Evolutionary conservation across 2,113 vertebrate species (phyloP).

Genomic region (Otocyon megalotis): DNA sequence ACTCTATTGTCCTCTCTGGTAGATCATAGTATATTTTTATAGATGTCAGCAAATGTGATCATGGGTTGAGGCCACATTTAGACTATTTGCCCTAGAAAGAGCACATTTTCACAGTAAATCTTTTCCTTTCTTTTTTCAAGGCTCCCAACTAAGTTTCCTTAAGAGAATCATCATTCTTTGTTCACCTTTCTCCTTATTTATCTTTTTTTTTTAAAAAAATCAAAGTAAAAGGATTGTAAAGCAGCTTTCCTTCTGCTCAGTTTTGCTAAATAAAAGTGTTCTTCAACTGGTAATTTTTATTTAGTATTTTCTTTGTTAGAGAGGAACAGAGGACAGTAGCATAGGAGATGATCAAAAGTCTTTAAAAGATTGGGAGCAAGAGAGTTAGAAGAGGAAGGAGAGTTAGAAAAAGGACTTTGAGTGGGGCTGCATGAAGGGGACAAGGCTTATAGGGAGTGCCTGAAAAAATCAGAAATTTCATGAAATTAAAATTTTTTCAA

Average conservation of each 20-base stretch:
- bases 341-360: not conserved
- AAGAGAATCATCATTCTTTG: constrained; percentile 59
- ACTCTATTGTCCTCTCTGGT: not conserved
- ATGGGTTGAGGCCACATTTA: not conserved
- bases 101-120: constrained; percentile 51
- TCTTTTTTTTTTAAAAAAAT: constrained; percentile 45
- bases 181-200: constrained; percentile 41
- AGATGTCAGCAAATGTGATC: not conserved
- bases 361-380: not conserved
- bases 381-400: not conserved
- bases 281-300: not conserved
- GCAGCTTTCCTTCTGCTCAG: constrained; percentile 8
- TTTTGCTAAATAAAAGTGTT: constrained; percentile 7
- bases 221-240: constrained; percentile 37
- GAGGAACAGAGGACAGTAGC: not conserved
- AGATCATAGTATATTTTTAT: not conserved
- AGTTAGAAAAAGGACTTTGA: not conserved
- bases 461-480: not conserved
- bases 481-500: not conserved
- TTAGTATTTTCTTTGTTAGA: constrained; percentile 46
- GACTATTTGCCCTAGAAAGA: constrained; percentile 51
- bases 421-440: not conserved
- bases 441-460: not conserved
- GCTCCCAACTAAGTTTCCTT: constrained; percentile 50
- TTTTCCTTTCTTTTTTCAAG: constrained; percentile 62